Evolutionary conservation across 2,113 vertebrate species (phyloP).

Genomic region (Labeo catla): DNA sequence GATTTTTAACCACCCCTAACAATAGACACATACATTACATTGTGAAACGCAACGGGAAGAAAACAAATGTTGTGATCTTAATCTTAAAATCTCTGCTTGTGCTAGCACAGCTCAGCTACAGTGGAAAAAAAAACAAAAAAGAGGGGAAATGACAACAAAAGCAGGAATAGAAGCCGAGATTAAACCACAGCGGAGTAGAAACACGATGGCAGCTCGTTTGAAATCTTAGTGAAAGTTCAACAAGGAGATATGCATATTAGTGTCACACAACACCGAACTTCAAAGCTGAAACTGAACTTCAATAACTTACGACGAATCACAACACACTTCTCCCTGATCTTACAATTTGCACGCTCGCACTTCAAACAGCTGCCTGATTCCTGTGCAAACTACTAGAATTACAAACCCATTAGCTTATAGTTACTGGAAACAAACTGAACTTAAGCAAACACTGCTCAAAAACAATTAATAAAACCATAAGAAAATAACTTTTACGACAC

Average conservation of each 20-base stretch:
- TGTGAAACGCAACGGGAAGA: conserved; percentile 35
- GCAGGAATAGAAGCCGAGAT: conserved; percentile 60
- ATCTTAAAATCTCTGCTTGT: conserved; percentile 61
- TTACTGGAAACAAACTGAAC: not conserved
- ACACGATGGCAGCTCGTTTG: conserved; percentile 33
- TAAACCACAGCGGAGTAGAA: conserved; percentile 30
- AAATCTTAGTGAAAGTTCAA: conserved; percentile 39
- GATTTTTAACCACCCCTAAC: conserved; percentile 24
- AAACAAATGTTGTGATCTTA: conserved; percentile 60
- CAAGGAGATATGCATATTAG: conserved; percentile 37
- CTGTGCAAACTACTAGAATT: conserved; percentile 20
- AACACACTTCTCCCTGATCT: conserved; percentile 43
- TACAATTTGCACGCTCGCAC: conserved; percentile 37
- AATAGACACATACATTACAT: conserved; percentile 24
- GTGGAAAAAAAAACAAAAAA: conserved; percentile 57
- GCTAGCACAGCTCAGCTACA: conserved; percentile 59
- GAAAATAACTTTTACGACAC: conserved; percentile 27
- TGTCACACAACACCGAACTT: conserved; percentile 60
- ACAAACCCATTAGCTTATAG: not conserved
- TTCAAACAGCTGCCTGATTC: conserved; percentile 43
- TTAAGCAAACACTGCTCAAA: not conserved
- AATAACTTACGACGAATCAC: conserved; percentile 55
- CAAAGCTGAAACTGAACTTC: conserved; percentile 65
- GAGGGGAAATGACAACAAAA: conserved; percentile 70
- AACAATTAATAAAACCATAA: not conserved